A percentile compares a stretch with the other conserved stretches of the same genome.
Conservation (phyloP, 53 echinoderm and acorn worm genomes). For the Crossaster papposus region DNA sequence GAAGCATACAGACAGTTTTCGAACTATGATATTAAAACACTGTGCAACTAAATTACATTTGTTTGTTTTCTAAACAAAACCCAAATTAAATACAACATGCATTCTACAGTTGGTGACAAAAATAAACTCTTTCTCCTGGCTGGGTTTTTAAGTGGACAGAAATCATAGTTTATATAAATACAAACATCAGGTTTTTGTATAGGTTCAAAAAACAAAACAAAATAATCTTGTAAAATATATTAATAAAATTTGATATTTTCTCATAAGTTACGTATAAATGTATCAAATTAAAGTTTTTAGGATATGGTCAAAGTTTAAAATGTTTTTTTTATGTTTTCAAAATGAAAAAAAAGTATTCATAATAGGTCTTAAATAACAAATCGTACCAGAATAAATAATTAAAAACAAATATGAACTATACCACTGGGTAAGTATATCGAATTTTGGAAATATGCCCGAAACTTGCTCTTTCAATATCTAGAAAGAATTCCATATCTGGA, state of each 20-base stretch:
- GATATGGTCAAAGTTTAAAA: neutral
- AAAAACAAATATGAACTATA: neutral
- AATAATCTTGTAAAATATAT: too few relatives aligned
- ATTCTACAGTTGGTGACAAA: neutral
- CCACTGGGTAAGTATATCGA: neutral
- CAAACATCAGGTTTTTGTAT: neutral
- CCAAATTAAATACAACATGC: neutral
- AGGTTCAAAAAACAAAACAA: too few relatives aligned
- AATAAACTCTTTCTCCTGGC: neutral
- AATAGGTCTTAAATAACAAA: neutral
- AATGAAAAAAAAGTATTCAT: neutral
- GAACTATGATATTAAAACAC: neutral
- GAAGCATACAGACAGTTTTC: conserved; percentile 12
- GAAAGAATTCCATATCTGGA: too few relatives aligned
- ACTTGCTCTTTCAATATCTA: too few relatives aligned
- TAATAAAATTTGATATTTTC: too few relatives aligned
- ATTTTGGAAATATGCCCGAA: too few relatives aligned
- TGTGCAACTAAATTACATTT: neutral
- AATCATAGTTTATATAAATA: neutral
- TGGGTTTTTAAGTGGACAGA: neutral
- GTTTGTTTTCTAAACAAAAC: neutral
- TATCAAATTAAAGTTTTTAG: neutral
- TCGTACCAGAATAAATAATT: neutral
- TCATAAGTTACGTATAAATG: too few relatives aligned
- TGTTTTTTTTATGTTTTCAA: neutral